A percentile compares a stretch with the other conserved stretches of the same genome.
phyloP scores from a whole-genome alignment of 2,113 vertebrate species.

The Nannospalax galili region DNA sequence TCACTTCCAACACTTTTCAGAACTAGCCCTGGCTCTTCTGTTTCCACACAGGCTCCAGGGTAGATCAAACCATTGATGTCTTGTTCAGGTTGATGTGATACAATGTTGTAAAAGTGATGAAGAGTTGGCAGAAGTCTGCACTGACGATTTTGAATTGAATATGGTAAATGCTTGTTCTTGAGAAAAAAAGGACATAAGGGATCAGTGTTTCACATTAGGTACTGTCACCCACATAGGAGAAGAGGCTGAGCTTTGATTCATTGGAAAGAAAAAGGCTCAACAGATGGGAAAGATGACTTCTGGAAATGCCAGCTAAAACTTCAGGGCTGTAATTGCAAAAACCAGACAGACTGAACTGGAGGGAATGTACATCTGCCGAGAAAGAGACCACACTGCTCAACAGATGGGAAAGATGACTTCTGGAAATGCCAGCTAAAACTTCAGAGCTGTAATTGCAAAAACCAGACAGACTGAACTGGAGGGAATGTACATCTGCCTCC shows the following conservation, averaged over 20 bases:
- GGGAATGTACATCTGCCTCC: background rate
- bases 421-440: constrained; percentile 28
- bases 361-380: background rate
- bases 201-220: background rate
- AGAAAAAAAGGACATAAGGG: background rate
- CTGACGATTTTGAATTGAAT: background rate
- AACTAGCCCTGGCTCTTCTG: background rate
- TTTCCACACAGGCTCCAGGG: background rate
- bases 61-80: background rate
- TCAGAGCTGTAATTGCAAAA: constrained; percentile 15
- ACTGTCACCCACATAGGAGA: background rate
- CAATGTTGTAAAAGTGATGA: background rate
- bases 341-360: constrained; percentile 27
- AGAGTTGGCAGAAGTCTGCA: background rate
- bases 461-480: constrained; percentile 27
- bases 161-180: background rate
- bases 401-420: background rate
- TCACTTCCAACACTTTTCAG: background rate
- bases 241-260: constrained; percentile 26
- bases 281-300: background rate
- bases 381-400: background rate
- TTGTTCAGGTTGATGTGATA: background rate
- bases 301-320: constrained; percentile 28
- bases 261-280: background rate
- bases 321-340: constrained; percentile 16